These are phyloP conservation scores for Macroglossus sobrinus DNA, from an alignment of 2,113 vertebrate species.

Conservation along the genomic window DNA sequence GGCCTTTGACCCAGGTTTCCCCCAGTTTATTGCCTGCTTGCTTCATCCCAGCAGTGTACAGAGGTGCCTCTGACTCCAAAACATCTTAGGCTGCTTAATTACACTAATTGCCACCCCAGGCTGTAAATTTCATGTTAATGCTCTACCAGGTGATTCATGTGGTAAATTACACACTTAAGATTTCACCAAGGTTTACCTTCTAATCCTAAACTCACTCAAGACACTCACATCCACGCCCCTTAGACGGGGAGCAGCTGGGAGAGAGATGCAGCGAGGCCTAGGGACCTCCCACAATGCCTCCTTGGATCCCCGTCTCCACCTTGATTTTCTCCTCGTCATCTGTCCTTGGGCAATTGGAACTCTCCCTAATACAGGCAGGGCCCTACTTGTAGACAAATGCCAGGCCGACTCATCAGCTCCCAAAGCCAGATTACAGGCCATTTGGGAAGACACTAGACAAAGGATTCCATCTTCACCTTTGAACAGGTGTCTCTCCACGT, in stretches of 20 bases:
- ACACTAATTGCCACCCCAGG: constrained; percentile 65
- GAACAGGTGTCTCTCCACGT: constrained; percentile 18
- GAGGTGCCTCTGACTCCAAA: neutral
- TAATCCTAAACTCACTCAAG: constrained; percentile 63
- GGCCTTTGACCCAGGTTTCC: neutral
- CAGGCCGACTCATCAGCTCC: neutral
- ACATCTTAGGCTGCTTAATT: constrained; percentile 43
- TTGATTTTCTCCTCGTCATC: neutral
- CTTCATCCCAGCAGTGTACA: neutral
- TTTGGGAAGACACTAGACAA: neutral
- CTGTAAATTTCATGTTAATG: constrained; percentile 64
- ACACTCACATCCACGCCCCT: constrained; percentile 15
- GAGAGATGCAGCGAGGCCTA: neutral
- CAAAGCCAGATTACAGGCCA: neutral
- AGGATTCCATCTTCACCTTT: neutral
- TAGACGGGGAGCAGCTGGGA: neutral
- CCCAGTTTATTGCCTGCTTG: neutral
- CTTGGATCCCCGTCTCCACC: neutral
- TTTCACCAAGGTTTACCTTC: constrained; percentile 59
- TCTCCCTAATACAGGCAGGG: neutral
- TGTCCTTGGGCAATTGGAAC: constrained; percentile 10
- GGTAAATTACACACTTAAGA: constrained; percentile 70
- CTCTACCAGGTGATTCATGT: constrained; percentile 68
- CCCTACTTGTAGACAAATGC: neutral
- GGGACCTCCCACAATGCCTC: constrained; percentile 56